Evolutionary conservation across 1,140 invertebrate genomes (phyloP).

Genomic region (Megalopta genalis): DNA sequence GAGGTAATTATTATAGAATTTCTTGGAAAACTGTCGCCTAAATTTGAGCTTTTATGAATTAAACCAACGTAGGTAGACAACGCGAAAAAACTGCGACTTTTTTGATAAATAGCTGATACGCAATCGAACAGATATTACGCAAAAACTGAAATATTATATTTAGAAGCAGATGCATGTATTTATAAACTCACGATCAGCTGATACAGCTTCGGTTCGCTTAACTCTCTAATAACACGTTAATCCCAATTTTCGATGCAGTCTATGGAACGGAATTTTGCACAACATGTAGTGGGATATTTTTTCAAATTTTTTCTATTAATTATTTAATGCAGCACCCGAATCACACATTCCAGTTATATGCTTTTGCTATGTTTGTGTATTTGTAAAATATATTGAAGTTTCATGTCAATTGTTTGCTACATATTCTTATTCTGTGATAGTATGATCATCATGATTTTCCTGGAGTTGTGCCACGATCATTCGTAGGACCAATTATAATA

Average conservation of each 20-base stretch:
- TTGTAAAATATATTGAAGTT: background rate
- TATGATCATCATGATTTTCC: conserved; percentile 99
- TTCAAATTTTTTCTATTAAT: background rate
- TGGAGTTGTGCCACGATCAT: conserved; percentile 98
- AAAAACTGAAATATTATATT: conserved; percentile 68
- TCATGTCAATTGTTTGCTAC: conserved; percentile 9
- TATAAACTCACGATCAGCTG: conserved; percentile 68
- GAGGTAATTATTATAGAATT: conserved; percentile 83
- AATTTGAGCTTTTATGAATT: background rate
- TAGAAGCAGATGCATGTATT: conserved; percentile 69
- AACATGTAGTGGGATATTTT: background rate
- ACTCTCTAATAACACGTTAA: conserved; percentile 12
- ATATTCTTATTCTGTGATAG: conserved; percentile 79
- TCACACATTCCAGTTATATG: background rate
- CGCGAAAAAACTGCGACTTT: conserved; percentile 6
- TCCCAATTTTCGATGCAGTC: background rate
- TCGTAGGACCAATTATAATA: conserved; percentile 95
- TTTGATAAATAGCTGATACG: conserved; percentile 57
- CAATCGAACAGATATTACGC: conserved; percentile 57
- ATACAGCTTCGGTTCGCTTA: conserved; percentile 40
- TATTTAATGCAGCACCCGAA: background rate
- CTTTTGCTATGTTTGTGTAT: background rate
- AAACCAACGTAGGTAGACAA: background rate
- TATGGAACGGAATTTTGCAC: background rate
- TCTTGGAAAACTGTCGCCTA: background rate